Percentiles rank a stretch among this genome's conserved stretches.
These are phyloP conservation scores for Gavia stellata DNA, from an alignment of 2,113 vertebrate species.

Conservation along the genomic window DNA sequence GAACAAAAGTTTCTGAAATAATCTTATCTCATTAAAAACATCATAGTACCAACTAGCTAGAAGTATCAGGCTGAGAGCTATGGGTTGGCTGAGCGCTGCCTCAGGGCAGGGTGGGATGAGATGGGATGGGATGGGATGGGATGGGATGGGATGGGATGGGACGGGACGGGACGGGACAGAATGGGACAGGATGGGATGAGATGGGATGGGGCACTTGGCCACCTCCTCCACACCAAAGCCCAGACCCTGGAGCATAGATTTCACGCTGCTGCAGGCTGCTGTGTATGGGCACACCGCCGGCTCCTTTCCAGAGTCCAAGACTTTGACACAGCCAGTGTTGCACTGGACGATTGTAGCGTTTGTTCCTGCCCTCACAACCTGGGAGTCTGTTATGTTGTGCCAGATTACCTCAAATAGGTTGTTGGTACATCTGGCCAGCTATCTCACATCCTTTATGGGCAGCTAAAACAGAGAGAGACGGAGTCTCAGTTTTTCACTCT, in stretches of 20 bases:
- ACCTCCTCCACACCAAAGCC: no score
- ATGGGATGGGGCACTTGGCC: background rate
- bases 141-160: background rate
- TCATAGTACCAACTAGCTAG: background rate
- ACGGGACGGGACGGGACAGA: background rate
- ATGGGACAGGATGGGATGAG: no score
- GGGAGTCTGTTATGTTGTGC: background rate
- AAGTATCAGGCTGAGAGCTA: background rate
- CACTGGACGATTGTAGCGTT: fast-evolving
- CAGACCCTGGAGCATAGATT: background rate
- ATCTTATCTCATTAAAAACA: background rate
- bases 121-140: background rate
- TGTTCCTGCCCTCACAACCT: background rate
- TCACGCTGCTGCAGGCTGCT: background rate
- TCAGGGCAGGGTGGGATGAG: background rate
- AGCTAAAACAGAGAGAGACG: background rate
- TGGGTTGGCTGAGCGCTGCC: background rate
- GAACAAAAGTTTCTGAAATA: background rate
- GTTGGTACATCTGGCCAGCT: background rate
- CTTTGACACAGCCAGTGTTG: background rate
- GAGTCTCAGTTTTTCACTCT: no score
- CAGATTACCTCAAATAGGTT: no score
- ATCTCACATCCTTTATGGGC: background rate
- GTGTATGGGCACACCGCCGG: background rate
- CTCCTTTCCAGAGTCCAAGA: background rate